Evolutionary conservation across 1,140 invertebrate species (phyloP), one percentile per base, ranked within the genome.

Genomic region (Neoseiulus cucumeris): DNA sequence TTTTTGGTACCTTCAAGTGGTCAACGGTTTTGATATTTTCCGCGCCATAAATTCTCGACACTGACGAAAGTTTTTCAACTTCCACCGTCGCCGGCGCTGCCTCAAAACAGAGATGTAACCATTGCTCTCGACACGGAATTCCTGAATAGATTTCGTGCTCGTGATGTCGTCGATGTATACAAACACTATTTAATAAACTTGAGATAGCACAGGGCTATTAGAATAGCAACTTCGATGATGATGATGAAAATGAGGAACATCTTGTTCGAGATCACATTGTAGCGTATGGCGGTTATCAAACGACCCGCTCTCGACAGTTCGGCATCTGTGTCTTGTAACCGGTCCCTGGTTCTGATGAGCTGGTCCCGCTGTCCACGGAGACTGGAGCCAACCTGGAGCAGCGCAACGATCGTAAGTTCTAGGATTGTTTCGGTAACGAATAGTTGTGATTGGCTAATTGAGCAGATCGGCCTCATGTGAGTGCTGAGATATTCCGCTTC

Each of bases 221-320:
- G 22, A 14, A 59, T 25, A 1, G 51, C 51, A 25, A 12, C 14
- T 33, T 59, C 51, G 22, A 59, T 59, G 22, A 59, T 25, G 2
- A 59, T 59, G 51, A 59, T 25, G 33, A 59, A 59, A 20, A 59
- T 59, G 17, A 59, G 51, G 6, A 59, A 33, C 12, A 59, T 59
- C 51, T 59, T 59, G 22, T 59, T 59, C 9, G 51, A 59, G 33
- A 59, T 59, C 14, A 59, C 22, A 17, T 33, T 59, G 14, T 29
- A 20, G 25, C 22, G 51, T 29, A 59, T 59, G 51, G 33, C 33
- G 14, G 17, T 59, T 25, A 59, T 59, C 14, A 59, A 33, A 29
- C 51, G 25, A 29, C 51, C 51, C n/a, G 33, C 51, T 25, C 51
- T n/a, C 14, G 51, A 20, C 6, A 59, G 51, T 9, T 59, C 51